phyloP scores from a whole-genome alignment of 1,140 invertebrate genomes.

The Saccostrea glomerata region DNA sequence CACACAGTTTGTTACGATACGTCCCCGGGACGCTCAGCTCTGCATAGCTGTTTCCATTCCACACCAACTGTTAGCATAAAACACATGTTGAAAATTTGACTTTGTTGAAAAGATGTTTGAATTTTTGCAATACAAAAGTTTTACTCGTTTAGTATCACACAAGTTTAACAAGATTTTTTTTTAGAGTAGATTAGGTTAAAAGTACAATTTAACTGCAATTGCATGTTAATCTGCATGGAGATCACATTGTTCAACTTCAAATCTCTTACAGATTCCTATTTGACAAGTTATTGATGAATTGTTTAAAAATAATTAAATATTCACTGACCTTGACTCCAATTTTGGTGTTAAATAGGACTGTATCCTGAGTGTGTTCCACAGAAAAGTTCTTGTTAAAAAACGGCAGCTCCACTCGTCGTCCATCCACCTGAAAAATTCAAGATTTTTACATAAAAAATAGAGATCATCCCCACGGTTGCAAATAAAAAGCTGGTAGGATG shows the following conservation, averaged over 20 bases:
- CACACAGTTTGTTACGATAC: conserved; percentile 90
- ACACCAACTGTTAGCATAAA: conserved; percentile 83
- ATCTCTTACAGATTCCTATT: too few relatives aligned
- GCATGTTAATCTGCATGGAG: too few relatives aligned
- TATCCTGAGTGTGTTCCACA: conserved; percentile 77
- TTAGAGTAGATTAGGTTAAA: too few relatives aligned
- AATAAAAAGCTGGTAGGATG: neutral
- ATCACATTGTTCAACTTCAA: too few relatives aligned
- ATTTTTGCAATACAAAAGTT: too few relatives aligned
- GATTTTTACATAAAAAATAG: neutral
- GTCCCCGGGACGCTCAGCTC: conserved; percentile 90
- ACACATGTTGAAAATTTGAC: too few relatives aligned
- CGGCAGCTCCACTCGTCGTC: conserved; percentile 85
- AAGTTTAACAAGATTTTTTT: too few relatives aligned
- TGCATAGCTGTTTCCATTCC: conserved; percentile 94
- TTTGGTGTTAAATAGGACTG: conserved; percentile 75
- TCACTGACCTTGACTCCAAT: conserved; percentile 76
- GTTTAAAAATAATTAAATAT: too few relatives aligned
- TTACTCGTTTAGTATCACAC: too few relatives aligned
- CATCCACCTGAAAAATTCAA: conserved; percentile 85
- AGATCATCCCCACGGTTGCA: neutral
- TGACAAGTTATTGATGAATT: too few relatives aligned
- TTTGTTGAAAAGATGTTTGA: too few relatives aligned
- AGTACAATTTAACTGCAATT: too few relatives aligned
- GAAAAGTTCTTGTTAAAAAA: conserved; percentile 79